Conservation (phyloP, 2,888 invertebrate genomes). For the Trichogramma evanescens region DNA sequence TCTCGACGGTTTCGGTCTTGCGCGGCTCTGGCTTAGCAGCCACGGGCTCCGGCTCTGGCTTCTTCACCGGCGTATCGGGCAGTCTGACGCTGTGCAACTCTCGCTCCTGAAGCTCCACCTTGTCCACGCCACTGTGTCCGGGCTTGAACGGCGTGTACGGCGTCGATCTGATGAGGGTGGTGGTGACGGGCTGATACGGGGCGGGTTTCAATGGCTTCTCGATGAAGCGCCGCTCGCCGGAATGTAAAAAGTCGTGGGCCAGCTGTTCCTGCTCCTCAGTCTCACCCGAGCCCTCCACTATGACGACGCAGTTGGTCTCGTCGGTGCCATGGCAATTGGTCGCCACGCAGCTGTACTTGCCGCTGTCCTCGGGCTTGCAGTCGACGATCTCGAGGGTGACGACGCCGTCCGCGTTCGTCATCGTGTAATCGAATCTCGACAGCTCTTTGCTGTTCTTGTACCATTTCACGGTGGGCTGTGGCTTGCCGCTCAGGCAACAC, state of each 20-base stretch:
- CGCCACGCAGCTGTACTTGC: conserved; percentile 91
- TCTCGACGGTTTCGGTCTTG: conserved; percentile 8
- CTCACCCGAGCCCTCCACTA: conserved; percentile 82
- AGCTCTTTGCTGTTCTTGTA: conserved; percentile 89
- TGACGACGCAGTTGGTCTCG: conserved; percentile 91
- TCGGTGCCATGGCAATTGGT: conserved; percentile 90
- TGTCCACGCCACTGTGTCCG: conserved; percentile 47
- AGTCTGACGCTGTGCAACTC: conserved; percentile 17
- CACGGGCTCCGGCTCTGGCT: not conserved
- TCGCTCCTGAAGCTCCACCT: conserved; percentile 18
- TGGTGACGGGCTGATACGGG: conserved; percentile 63
- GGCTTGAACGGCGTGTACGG: conserved; percentile 24
- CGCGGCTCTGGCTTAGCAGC: not conserved
- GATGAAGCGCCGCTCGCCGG: conserved; percentile 82
- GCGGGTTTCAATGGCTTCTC: conserved; percentile 78
- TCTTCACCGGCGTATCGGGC: conserved; percentile 9
- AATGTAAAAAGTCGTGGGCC: conserved; percentile 82
- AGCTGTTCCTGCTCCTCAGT: conserved; percentile 76
- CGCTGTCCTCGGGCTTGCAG: conserved; percentile 90
- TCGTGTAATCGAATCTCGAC: conserved; percentile 82
- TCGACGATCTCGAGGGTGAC: conserved; percentile 94
- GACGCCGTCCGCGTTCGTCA: conserved; percentile 89
- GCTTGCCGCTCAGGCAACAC: conserved; percentile 92
- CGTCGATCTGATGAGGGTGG: conserved; percentile 19
- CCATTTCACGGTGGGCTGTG: conserved; percentile 88